phyloP scores from a whole-genome alignment of 2,113 vertebrate species.

The Noctilio leporinus region DNA sequence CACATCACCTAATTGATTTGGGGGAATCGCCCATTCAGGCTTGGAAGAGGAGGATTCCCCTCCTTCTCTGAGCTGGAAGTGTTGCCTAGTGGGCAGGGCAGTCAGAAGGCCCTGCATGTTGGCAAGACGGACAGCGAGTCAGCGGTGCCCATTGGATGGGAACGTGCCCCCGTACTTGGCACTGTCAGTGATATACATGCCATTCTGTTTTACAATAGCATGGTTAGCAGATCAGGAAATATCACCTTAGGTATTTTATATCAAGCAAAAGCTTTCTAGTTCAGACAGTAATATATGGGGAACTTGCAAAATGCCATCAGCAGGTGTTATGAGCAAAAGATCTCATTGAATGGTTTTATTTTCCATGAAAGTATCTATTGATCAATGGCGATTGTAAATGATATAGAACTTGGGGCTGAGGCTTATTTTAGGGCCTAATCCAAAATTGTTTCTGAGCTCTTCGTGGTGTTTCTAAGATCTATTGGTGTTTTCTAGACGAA shows the following conservation, averaged over 20 bases:
- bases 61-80: background rate
- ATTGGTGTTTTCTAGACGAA: background rate
- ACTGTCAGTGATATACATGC: rapidly evolving
- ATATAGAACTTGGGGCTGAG: background rate
- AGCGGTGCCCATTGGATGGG: background rate
- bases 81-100: background rate
- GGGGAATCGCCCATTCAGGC: background rate
- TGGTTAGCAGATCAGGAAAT: background rate
- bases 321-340: background rate
- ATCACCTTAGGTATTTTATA: background rate
- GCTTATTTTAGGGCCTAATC: background rate
- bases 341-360: background rate
- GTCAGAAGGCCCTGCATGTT: rapidly evolving
- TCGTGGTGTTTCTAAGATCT: background rate
- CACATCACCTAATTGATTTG: background rate
- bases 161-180: no score
- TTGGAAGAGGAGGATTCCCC: background rate
- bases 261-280: background rate
- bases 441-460: background rate
- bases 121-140: background rate
- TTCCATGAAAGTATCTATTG: background rate
- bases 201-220: background rate
- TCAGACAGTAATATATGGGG: background rate
- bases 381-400: background rate
- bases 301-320: background rate